Conservation (phyloP, 2,113 vertebrate genomes). For the Irena cyanogastra region DNA sequence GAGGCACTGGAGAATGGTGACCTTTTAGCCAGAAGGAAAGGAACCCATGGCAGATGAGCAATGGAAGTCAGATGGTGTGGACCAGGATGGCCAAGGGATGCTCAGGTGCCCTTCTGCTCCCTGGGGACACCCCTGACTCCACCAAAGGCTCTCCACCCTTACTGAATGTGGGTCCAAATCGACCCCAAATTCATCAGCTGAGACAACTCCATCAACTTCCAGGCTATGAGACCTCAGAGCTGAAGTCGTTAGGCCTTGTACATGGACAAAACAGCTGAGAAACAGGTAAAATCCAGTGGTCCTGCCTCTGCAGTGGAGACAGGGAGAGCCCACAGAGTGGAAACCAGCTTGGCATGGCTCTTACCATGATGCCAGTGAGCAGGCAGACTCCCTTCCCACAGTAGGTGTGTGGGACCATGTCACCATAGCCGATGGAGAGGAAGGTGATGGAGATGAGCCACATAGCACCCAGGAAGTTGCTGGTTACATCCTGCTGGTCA, state of each 20-base stretch:
- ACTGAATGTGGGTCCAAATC: fast-evolving
- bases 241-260: fast-evolving
- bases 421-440: constrained; percentile 96
- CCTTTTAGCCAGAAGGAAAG: not conserved
- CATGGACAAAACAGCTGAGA: not conserved
- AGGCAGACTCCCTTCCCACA: constrained; percentile 97
- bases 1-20: not conserved
- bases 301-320: fast-evolving
- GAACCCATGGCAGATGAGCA: not conserved
- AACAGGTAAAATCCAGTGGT: not conserved
- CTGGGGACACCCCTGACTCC: not conserved
- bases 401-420: constrained; percentile 98
- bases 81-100: not conserved
- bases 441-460: constrained; percentile 99
- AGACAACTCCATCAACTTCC: not conserved
- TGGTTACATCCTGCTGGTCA: constrained; percentile 95
- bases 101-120: not conserved
- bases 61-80: not conserved
- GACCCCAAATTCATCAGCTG: not conserved
- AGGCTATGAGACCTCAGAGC: not conserved
- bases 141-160: not conserved
- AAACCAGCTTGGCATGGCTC: not conserved
- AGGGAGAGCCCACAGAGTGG: not conserved
- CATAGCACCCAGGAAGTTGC: constrained; percentile 98
- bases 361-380: constrained; percentile 98